These are phyloP conservation scores for Crocallis elinguaria DNA, from an alignment of 2,888 invertebrate genomes.

Conservation along the genomic window DNA sequence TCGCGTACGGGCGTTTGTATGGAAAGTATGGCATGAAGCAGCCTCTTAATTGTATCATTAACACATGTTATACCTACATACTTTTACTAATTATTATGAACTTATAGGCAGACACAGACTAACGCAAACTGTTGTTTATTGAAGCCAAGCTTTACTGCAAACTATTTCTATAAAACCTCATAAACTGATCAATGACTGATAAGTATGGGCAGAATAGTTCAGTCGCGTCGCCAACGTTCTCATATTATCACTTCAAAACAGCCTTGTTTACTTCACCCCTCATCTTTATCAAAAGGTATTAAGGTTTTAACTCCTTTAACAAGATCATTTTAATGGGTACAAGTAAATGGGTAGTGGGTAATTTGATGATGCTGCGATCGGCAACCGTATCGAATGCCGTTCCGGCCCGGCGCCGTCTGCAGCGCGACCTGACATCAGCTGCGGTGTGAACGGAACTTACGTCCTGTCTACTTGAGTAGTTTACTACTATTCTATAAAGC, in stretches of 20 bases:
- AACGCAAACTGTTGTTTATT: too few species aligned
- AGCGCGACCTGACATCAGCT: slow-evolving; percentile 44
- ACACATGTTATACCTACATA: too few species aligned
- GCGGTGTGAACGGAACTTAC: slow-evolving; percentile 63
- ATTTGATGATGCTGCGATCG: slow-evolving; percentile 64
- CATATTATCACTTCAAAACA: slow-evolving; percentile 8
- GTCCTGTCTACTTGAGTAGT: slow-evolving; percentile 51
- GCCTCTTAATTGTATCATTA: too few species aligned
- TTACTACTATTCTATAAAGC: too few species aligned
- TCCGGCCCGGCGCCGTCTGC: slow-evolving; percentile 61
- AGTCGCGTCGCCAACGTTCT: slow-evolving; percentile 52
- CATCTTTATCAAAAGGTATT: slow-evolving; percentile 21
- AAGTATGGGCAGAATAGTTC: slow-evolving; percentile 45
- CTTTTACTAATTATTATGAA: too few species aligned
- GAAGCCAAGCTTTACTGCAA: too few species aligned
- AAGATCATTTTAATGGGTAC: slow-evolving; percentile 8
- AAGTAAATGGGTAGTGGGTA: slow-evolving; percentile 50
- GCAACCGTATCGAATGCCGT: slow-evolving; percentile 70
- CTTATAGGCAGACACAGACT: too few species aligned
- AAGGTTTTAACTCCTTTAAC: slow-evolving; percentile 36
- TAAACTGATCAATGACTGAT: not conserved
- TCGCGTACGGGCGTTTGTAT: too few species aligned
- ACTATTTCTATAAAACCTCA: too few species aligned
- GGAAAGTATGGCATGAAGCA: too few species aligned
- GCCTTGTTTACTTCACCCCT: not conserved